These are phyloP conservation scores for Acleris cristana DNA, from an alignment of 2,888 invertebrate species.

Conservation along the genomic window DNA sequence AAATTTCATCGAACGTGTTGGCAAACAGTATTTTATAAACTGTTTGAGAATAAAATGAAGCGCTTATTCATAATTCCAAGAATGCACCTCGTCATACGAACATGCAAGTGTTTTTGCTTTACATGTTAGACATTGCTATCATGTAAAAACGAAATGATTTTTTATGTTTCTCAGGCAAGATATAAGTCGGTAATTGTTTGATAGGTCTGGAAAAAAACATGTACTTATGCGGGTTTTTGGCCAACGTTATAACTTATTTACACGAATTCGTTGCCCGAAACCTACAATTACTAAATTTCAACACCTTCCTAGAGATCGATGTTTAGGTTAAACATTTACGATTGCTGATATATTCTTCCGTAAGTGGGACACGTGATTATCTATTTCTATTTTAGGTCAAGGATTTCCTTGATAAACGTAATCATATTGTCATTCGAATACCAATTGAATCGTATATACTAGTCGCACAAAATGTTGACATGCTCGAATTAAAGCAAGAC, in stretches of 20 bases:
- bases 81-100: slow-evolving; percentile 23
- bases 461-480: slow-evolving; percentile 9
- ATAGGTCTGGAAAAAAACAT: no score
- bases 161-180: no score
- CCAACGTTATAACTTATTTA: neutral
- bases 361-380: slow-evolving; percentile 52
- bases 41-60: slow-evolving; percentile 3
- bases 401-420: slow-evolving; percentile 45
- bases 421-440: slow-evolving; percentile 35
- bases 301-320: neutral
- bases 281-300: neutral
- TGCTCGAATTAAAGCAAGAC: slow-evolving; percentile 9
- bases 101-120: slow-evolving; percentile 17
- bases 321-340: slow-evolving; percentile 9
- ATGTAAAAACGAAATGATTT: no score
- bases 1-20: slow-evolving; percentile 4
- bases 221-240: no score
- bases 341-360: slow-evolving; percentile 26
- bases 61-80: slow-evolving; percentile 13
- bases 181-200: no score
- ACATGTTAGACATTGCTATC: neutral
- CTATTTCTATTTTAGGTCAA: slow-evolving; percentile 55
- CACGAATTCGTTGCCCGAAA: neutral
- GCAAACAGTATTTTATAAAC: slow-evolving; percentile 5
- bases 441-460: slow-evolving; percentile 6